A percentile compares a stretch with the other conserved stretches of the same genome.
Conservation (phyloP, 2,888 invertebrate species). For the Dioctria rufipes region DNA sequence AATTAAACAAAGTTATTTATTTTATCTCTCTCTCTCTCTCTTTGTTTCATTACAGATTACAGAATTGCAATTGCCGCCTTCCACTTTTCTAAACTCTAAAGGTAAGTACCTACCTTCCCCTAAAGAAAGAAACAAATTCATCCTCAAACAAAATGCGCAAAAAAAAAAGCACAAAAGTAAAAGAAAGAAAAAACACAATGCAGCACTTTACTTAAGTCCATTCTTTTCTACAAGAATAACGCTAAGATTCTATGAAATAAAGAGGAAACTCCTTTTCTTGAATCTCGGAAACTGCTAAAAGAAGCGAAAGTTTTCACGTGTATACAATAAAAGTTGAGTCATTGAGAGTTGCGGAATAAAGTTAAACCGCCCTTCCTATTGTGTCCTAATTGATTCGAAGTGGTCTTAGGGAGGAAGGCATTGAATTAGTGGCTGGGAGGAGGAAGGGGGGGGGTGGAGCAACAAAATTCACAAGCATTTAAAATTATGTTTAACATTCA, state of each 20-base stretch:
- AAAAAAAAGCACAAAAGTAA: too few relatives aligned
- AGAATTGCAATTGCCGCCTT: too few relatives aligned
- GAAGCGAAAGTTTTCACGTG: conserved; percentile 25
- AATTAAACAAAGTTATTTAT: too few relatives aligned
- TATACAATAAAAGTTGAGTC: conserved; percentile 15
- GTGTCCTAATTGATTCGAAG: conserved; percentile 42
- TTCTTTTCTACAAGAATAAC: conserved; percentile 25
- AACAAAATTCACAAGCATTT: neutral
- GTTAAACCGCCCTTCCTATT: conserved; percentile 26
- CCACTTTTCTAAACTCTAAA: neutral
- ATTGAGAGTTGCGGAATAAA: conserved; percentile 20
- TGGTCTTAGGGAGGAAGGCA: neutral
- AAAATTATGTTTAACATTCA: neutral
- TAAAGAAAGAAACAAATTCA: too few relatives aligned
- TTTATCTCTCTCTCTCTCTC: too few relatives aligned
- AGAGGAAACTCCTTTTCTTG: neutral
- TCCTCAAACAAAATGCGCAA: too few relatives aligned
- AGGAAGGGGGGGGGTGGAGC: neutral
- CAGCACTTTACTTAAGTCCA: conserved; percentile 25
- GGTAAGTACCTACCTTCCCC: neutral
- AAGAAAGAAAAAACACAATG: conserved; percentile 20
- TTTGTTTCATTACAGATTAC: too few relatives aligned
- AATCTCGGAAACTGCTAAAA: conserved; percentile 27
- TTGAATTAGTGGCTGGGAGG: too few relatives aligned
- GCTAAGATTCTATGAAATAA: conserved; percentile 1